Evolutionary conservation across 2,113 vertebrate species (phyloP), one percentile per base, ranked within the genome.

Genomic region (Zosterops lateralis): DNA sequence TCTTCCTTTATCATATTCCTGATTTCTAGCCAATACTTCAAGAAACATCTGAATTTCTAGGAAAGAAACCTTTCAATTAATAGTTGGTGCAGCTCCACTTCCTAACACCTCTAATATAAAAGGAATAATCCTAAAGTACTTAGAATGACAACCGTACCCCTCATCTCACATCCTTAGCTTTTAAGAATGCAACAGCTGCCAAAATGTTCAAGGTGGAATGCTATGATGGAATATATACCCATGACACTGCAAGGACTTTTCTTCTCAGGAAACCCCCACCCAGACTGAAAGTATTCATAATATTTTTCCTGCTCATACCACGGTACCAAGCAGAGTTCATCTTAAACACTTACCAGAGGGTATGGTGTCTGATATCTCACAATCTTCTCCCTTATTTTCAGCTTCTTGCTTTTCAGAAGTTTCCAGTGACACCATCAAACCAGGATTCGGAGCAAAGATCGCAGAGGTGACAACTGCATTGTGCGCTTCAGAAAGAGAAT

Each of bases 381-480:
- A 95, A 78, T 98, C 98, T 87, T 98, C 97, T 66, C 95, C 98
- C 94, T 98, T 98, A 31, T 96, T 97, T 92, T 98, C 98, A 18
- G 97, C 89, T 71, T 99, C 99, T 53, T 98, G 96, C 96, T 99
- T 99, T 89, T 99, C 99, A 61, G 98, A 93, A 9, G 88, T 66
- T 93, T 99, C 99, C 85, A 97, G 97, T 29, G 98, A 98, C 50
- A 99, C 97, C 92, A 99, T 99, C 87, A 99, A 98, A 87, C 97
- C 97, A 38, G 99, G 99, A 87, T 99, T 98, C 31, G 99, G 99
- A 61, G 99, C 99, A 95, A 99, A 99, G 87, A 99, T 98, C 0
- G 99, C 99, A 10, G 99, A 99, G 28, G 99, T 99, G 95, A 99
- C 99, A 42, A 99, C 99, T 25, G 99, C 99, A 67, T 99, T 99